Conservation (phyloP, 2,797 vertebrate genomes). For the Onychomys torridus region DNA sequence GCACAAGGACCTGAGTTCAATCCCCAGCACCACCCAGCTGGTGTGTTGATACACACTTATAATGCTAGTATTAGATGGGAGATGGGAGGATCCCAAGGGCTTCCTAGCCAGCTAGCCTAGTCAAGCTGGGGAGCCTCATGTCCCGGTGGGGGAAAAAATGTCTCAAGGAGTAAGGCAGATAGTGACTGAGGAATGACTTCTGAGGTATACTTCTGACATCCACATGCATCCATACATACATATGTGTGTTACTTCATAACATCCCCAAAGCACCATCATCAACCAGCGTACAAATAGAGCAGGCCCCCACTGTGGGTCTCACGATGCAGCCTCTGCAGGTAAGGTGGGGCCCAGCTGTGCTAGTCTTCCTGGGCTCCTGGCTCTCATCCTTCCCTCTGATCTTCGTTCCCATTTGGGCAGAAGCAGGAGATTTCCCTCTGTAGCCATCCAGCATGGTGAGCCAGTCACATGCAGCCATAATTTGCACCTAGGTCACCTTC, state of each 20-base stretch:
- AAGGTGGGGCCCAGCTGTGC: not conserved
- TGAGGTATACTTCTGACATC: not conserved
- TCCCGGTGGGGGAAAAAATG: not conserved
- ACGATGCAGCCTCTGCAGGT: not conserved
- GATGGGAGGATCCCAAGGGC: not conserved
- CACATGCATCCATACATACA: no score
- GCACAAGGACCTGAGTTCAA: not conserved
- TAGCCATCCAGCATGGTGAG: no score
- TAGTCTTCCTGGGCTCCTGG: not conserved
- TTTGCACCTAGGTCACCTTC: not conserved
- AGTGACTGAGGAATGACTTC: not conserved
- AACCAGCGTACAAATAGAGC: no score
- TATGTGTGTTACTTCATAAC: not conserved
- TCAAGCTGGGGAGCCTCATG: no score
- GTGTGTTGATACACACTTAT: not conserved
- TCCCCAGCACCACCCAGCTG: not conserved
- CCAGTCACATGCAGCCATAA: not conserved
- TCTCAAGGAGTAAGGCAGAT: not conserved
- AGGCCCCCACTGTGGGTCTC: not conserved
- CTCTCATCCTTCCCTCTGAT: not conserved
- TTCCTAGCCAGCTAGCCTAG: not conserved
- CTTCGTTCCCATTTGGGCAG: not conserved
- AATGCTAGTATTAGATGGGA: not conserved
- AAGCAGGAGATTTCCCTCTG: not conserved
- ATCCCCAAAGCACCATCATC: no score